Percentiles rank a stretch among this genome's conserved stretches.
Evolutionary conservation across 2,888 invertebrate genomes (phyloP).

Genomic region (Eumerus sabulonum): DNA sequence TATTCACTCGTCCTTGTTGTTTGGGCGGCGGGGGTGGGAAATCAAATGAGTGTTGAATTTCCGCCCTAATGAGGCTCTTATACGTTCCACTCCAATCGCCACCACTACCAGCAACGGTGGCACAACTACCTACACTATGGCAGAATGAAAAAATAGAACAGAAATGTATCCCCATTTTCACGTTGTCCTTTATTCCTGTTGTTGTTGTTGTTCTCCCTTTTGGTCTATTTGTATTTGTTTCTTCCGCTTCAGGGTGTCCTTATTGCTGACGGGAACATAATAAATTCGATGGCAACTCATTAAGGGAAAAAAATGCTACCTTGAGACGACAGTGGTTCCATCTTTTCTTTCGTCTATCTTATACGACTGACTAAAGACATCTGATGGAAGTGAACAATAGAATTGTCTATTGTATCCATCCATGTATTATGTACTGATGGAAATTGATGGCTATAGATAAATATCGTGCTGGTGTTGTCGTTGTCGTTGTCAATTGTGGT

Average conservation of each 20-base stretch:
- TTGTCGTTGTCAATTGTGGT: constrained; percentile 37
- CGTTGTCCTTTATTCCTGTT: constrained; percentile 36
- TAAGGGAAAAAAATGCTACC: constrained; percentile 48
- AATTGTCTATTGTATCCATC: constrained; percentile 24
- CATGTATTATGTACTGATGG: constrained; percentile 12
- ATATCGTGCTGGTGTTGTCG: constrained; percentile 40
- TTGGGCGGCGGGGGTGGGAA: constrained; percentile 34
- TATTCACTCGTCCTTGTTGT: constrained; percentile 28
- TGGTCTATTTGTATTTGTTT: constrained; percentile 55
- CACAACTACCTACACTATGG: too few relatives aligned
- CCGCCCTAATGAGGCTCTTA: constrained; percentile 69
- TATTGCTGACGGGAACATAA: constrained; percentile 56
- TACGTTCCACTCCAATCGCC: constrained; percentile 49
- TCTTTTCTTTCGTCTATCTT: neutral
- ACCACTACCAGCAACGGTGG: constrained; percentile 40
- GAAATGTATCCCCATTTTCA: constrained; percentile 17
- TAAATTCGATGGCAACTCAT: constrained; percentile 64
- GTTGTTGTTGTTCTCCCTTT: constrained; percentile 53
- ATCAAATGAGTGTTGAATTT: constrained; percentile 66
- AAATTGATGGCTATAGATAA: constrained; percentile 52
- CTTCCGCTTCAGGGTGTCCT: constrained; percentile 63
- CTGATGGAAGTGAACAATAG: constrained; percentile 45
- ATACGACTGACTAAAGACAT: neutral
- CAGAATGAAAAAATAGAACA: constrained; percentile 27
- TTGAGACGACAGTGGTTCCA: constrained; percentile 11